These are phyloP conservation scores for Triplophysa dalaica DNA, from an alignment of 2,113 vertebrate genomes.

Conservation along the genomic window DNA sequence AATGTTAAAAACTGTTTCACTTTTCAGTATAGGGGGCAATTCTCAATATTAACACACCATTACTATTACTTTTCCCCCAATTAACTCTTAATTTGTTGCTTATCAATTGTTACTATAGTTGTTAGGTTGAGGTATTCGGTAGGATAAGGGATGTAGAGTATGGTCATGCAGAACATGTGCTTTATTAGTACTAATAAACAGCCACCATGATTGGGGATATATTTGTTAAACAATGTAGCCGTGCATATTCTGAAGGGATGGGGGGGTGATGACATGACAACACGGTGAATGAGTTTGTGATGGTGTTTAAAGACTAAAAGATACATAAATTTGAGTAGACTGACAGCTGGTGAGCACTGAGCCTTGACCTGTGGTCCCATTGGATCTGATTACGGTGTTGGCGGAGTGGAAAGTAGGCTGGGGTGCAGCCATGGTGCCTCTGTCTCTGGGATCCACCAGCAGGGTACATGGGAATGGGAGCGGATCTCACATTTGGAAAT, in stretches of 20 bases:
- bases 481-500: conserved; percentile 9
- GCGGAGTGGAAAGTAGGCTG: conserved; percentile 64
- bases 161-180: too few species aligned
- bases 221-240: background rate
- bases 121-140: too few species aligned
- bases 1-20: too few species aligned
- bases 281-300: background rate
- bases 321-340: conserved; percentile 29
- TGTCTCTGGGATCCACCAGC: conserved; percentile 57
- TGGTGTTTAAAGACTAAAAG: conserved; percentile 16
- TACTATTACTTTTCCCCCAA: too few species aligned
- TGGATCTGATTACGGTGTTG: conserved; percentile 66
- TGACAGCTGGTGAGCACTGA: conserved; percentile 55
- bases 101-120: too few species aligned
- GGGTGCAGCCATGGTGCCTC: conserved; percentile 57
- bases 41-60: too few species aligned
- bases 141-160: too few species aligned
- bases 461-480: conserved; percentile 53
- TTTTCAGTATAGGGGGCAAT: too few species aligned
- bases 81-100: too few species aligned
- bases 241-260: background rate
- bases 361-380: conserved; percentile 54
- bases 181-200: too few species aligned
- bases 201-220: too few species aligned
- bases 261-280: conserved; percentile 3